These are phyloP conservation scores for Hemibagrus guttatus DNA, from an alignment of 2,797 vertebrate genomes.

Conservation along the genomic window DNA sequence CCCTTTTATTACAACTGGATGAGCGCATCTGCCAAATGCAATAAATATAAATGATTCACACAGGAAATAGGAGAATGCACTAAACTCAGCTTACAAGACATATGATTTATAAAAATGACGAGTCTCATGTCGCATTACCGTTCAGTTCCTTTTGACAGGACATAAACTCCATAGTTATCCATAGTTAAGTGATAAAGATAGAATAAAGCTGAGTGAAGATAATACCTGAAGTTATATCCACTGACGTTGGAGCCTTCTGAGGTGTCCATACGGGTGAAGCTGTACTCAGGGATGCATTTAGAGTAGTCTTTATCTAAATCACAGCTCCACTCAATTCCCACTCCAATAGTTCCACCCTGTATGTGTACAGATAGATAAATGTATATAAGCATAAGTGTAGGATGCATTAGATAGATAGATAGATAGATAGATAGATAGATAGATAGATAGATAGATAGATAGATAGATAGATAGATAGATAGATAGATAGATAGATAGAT, in stretches of 20 bases:
- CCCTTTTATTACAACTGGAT: background rate
- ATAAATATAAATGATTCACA: background rate
- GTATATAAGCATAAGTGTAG: background rate
- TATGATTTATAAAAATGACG: background rate
- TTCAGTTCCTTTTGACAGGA: background rate
- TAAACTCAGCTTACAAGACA: background rate
- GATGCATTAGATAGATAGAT: no score
- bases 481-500: no score
- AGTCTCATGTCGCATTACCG: background rate
- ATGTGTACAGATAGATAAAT: background rate
- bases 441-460: no score
- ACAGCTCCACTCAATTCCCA: constrained; percentile 94
- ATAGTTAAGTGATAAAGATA: background rate
- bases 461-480: no score
- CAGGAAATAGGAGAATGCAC: background rate
- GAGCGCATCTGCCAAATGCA: no score
- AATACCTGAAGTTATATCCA: constrained; percentile 96
- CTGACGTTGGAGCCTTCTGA: constrained; percentile 71
- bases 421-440: no score
- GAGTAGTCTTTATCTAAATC: constrained; percentile 88
- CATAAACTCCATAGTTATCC: background rate
- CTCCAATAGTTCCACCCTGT: constrained; percentile 90
- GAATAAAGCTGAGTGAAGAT: background rate
- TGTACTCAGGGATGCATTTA: constrained; percentile 86
- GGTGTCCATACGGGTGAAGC: constrained; percentile 88